These are phyloP conservation scores for Orthosia gothica DNA, from an alignment of 2,888 invertebrate species.

Conservation along the genomic window DNA sequence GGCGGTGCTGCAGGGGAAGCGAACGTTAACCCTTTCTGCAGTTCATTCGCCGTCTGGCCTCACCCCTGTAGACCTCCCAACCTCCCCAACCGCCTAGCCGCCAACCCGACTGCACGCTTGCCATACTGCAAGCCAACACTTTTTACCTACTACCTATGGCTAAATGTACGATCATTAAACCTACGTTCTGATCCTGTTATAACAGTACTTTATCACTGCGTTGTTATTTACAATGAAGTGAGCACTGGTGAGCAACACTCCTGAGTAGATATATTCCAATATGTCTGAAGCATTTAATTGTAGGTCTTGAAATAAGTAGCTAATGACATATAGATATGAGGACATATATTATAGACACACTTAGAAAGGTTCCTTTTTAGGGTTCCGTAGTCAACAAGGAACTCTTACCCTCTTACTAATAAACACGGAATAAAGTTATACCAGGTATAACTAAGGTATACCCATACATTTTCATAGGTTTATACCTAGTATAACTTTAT, in stretches of 20 bases:
- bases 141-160: slow-evolving; percentile 72
- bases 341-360: too few relatives aligned
- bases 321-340: too few relatives aligned
- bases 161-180: slow-evolving; percentile 46
- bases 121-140: slow-evolving; percentile 84
- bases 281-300: neutral
- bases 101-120: slow-evolving; percentile 84
- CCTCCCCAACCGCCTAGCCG: slow-evolving; percentile 80
- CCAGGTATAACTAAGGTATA: too few relatives aligned
- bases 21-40: slow-evolving; percentile 92
- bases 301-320: neutral
- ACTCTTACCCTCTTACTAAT: too few relatives aligned
- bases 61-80: slow-evolving; percentile 87
- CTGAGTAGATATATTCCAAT: neutral
- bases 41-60: slow-evolving; percentile 92
- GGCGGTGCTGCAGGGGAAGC: slow-evolving; percentile 90
- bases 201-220: neutral
- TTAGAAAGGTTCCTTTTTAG: too few relatives aligned
- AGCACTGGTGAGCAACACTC: neutral
- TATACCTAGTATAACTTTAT: too few relatives aligned
- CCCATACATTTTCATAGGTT: too few relatives aligned
- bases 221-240: slow-evolving; percentile 1
- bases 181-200: slow-evolving; percentile 4
- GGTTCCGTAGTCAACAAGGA: too few relatives aligned
- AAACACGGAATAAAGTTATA: too few relatives aligned